Base-by-base conservation (phyloP, 2,888 invertebrate species). In the Dynastes maya region DNA sequence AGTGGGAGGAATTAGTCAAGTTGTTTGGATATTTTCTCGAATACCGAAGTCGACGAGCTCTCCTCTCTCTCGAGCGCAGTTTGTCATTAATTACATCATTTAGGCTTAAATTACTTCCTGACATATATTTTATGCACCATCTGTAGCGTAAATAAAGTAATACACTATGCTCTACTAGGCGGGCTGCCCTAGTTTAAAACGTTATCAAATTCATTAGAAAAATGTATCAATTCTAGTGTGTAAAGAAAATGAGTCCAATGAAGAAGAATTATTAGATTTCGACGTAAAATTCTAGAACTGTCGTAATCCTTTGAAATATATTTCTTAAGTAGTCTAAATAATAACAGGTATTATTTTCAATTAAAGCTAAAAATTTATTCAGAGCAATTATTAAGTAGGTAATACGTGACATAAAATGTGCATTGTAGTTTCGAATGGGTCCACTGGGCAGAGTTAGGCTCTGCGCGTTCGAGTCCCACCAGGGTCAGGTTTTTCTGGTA, bases 51-150 rank as follows among this genome's bases (percentile, higher is more conserved):
- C 55, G 55, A 22, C 8, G 55, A 58, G 53, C 13, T 53, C 11
- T 45, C 45, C 45, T 45, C 45, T 45, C 45, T 29, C 9, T 61
- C 29, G 64, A 11, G n/a, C 27, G n/a, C 16, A 13, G 53, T 70
- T 70, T 70, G 70, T 72, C 72, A 61, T 58, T 72, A 72, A 58
- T 72, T 72, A 72, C 72, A 40, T 72, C 72, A 72, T 37, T 72
- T 72, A 58, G 22, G 16, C 22, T 72, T 58, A 72, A 72, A 72
- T 58, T 72, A 40, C 61, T 72, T 72, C 72, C 72, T 72, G 72
- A 72, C 72, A 72, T 61, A 72, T 72, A 72, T 71, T 71, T 71
- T 71, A 71, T 3, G 27, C 61, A 58, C 40, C 72, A 72, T 72
- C 58, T 72, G 72, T 72, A n/a, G 51, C 40, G 58, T 72, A 72